Evolutionary conservation across 2,113 vertebrate species (phyloP).

Genomic region (Lasiurus borealis): DNA sequence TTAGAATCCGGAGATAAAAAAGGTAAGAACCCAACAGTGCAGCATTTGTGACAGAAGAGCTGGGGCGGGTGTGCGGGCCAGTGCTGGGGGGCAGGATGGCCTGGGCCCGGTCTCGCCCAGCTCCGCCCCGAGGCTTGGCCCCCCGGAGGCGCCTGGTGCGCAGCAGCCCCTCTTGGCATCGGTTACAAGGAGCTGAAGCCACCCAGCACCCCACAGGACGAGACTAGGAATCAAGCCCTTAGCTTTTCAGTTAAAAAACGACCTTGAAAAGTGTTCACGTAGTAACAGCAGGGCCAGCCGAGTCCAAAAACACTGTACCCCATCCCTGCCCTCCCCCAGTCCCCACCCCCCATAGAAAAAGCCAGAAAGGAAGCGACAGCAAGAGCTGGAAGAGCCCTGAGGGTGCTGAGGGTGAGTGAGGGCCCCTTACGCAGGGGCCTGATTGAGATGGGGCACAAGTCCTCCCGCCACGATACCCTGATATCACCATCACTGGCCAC

Average conservation of each 20-base stretch:
- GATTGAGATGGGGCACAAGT: not conserved
- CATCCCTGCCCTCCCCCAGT: not conserved
- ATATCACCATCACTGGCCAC: not conserved
- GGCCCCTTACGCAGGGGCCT: not conserved
- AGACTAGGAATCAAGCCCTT: constrained; percentile 65
- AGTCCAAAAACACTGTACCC: not conserved
- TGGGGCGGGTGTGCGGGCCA: not conserved
- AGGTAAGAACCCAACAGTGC: constrained; percentile 85
- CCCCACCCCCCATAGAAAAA: not conserved
- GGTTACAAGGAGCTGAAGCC: not conserved
- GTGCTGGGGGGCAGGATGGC: not conserved
- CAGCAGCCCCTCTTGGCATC: not conserved
- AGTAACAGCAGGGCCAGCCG: constrained; percentile 30
- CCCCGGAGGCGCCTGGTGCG: not conserved
- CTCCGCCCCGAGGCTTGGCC: not conserved
- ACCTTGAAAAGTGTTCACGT: constrained; percentile 71
- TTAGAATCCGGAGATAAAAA: constrained; percentile 87
- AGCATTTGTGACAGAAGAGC: constrained; percentile 85
- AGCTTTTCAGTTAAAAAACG: constrained; percentile 77
- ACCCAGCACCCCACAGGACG: constrained; percentile 51
- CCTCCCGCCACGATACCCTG: not conserved
- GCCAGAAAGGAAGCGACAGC: constrained; percentile 16
- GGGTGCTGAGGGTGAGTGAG: not conserved
- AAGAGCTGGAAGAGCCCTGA: not conserved
- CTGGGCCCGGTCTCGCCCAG: not conserved